phyloP scores from a whole-genome alignment of 2,113 vertebrate genomes.

The Scomber scombrus region DNA sequence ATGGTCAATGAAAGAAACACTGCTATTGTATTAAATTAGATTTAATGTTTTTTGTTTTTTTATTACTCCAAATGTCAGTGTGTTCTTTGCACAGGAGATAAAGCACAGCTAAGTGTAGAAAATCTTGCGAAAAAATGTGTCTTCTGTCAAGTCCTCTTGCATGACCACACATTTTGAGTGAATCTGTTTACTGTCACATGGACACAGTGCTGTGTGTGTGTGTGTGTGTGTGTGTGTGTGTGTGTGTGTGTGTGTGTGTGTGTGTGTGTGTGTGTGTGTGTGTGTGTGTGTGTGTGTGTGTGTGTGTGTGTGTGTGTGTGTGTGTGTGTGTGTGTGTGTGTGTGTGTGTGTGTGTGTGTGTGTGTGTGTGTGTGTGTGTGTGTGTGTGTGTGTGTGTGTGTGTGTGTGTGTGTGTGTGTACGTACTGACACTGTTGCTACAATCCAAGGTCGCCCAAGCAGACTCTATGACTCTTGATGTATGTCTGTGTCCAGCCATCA shows the following conservation, averaged over 20 bases:
- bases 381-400: conserved; percentile 1
- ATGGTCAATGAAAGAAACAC: neutral
- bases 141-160: neutral
- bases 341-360: conserved; percentile 1
- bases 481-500: conserved; percentile 38
- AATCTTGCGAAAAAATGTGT: neutral
- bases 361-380: neutral
- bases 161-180: neutral
- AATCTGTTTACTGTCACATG: conserved; percentile 17
- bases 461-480: conserved; percentile 41
- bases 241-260: neutral
- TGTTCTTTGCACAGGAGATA: neutral
- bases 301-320: neutral
- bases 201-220: neutral
- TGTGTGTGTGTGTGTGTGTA: neutral
- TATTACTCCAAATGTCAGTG: neutral
- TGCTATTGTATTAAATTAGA: neutral
- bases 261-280: neutral
- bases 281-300: conserved; percentile 5
- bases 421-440: conserved; percentile 20
- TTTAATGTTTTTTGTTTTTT: neutral
- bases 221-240: conserved; percentile 1
- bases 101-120: too few species aligned
- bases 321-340: neutral
- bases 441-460: conserved; percentile 37